phyloP scores from a whole-genome alignment of 2,888 invertebrate genomes.

The Peribatodes rhomboidaria region DNA sequence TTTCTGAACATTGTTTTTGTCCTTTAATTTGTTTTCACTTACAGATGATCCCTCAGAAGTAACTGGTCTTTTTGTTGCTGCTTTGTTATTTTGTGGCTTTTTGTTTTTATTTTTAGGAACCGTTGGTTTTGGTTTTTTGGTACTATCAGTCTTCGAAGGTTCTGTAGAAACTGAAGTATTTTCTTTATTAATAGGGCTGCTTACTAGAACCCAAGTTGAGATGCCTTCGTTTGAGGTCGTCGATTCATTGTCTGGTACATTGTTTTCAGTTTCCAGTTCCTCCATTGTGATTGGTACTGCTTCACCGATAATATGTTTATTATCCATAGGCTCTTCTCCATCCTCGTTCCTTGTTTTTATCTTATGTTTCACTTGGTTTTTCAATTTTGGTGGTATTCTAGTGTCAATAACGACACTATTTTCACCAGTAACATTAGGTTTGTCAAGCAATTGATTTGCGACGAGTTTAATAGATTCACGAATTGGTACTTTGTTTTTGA shows the following conservation, averaged over 20 bases:
- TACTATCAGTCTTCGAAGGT: constrained; percentile 71
- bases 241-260: constrained; percentile 70
- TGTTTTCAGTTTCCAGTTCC: constrained; percentile 86
- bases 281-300: constrained; percentile 89
- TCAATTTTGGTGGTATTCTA: constrained; percentile 88
- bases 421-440: constrained; percentile 66
- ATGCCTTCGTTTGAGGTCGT: constrained; percentile 89
- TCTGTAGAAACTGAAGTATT: constrained; percentile 70
- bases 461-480: constrained; percentile 87
- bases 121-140: constrained; percentile 70
- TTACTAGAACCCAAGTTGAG: constrained; percentile 92
- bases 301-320: constrained; percentile 88
- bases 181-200: constrained; percentile 73
- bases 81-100: constrained; percentile 70
- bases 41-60: constrained; percentile 78
- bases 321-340: constrained; percentile 70
- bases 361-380: constrained; percentile 82
- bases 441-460: constrained; percentile 85
- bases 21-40: constrained; percentile 87
- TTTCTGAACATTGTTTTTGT: constrained; percentile 86
- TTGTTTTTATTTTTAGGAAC: constrained; percentile 72
- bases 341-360: constrained; percentile 76
- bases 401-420: constrained; percentile 84
- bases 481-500: constrained; percentile 76
- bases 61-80: constrained; percentile 70